A percentile compares a stretch with the other conserved stretches of the same genome.
Conservation (phyloP, 1,140 invertebrate genomes). For the Hyphantria cunea region DNA sequence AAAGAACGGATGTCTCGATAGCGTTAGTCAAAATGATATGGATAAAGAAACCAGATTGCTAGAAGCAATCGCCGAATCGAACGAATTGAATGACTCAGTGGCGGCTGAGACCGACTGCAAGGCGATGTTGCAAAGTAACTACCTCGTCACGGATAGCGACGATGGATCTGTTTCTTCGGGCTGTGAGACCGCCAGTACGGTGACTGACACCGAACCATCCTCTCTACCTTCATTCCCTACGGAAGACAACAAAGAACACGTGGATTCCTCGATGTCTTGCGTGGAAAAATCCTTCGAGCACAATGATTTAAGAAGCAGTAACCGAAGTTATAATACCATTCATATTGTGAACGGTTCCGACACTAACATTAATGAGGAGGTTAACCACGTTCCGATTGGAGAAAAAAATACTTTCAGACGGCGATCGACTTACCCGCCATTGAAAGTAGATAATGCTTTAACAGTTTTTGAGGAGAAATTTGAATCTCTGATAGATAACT, state of each 20-base stretch:
- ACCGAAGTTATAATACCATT: constrained; percentile 46
- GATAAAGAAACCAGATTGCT: constrained; percentile 67
- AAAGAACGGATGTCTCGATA: constrained; percentile 40
- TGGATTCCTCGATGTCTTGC: constrained; percentile 36
- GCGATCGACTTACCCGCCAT: constrained; percentile 74
- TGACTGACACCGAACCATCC: constrained; percentile 78
- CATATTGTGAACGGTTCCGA: constrained; percentile 35
- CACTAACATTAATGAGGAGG: constrained; percentile 55
- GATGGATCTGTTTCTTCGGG: constrained; percentile 89
- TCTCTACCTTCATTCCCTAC: constrained; percentile 71
- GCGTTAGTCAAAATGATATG: constrained; percentile 74
- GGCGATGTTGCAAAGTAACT: constrained; percentile 71
- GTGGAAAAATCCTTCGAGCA: constrained; percentile 56
- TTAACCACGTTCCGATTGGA: constrained; percentile 75
- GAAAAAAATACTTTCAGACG: constrained; percentile 70
- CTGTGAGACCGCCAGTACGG: constrained; percentile 90
- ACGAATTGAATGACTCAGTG: constrained; percentile 50
- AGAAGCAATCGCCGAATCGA: constrained; percentile 67
- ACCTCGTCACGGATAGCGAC: constrained; percentile 84
- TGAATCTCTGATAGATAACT: constrained; percentile 67
- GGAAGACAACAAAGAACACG: constrained; percentile 64
- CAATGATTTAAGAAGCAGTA: constrained; percentile 46
- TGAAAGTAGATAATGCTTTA: constrained; percentile 50
- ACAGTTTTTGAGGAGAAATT: constrained; percentile 60
- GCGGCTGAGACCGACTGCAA: constrained; percentile 46